phyloP scores from a whole-genome alignment of 2,113 vertebrate species.

The Chlorodrepanis virens region DNA sequence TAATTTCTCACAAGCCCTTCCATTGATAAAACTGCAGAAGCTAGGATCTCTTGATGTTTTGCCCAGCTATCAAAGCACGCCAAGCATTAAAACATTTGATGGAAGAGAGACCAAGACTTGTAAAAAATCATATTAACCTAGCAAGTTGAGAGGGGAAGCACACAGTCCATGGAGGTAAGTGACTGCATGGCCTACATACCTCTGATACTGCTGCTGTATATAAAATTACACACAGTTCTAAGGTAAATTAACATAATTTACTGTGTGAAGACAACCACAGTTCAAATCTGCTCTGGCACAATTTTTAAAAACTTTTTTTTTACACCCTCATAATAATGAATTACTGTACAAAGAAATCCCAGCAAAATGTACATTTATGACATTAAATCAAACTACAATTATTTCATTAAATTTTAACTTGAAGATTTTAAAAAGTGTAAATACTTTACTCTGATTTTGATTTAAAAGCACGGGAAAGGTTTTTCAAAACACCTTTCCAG shows the following conservation, averaged over 20 bases:
- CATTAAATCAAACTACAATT: background rate
- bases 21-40: background rate
- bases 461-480: background rate
- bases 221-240: background rate
- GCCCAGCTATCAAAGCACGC: background rate
- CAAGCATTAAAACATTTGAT: background rate
- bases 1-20: background rate
- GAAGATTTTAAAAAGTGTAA: background rate
- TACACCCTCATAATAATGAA: background rate
- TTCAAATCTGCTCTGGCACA: background rate
- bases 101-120: background rate
- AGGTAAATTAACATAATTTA: background rate
- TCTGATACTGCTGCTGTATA: background rate
- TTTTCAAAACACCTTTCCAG: background rate
- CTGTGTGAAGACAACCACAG: background rate
- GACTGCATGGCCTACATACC: background rate
- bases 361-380: background rate
- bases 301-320: background rate
- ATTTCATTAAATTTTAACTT: background rate
- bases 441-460: background rate
- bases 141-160: background rate
- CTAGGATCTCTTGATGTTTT: background rate
- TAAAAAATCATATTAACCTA: background rate
- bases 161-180: fast-evolving
- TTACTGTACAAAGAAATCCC: background rate